Conservation (phyloP, 1,140 invertebrate genomes). For the Dreissena rostriformis region DNA sequence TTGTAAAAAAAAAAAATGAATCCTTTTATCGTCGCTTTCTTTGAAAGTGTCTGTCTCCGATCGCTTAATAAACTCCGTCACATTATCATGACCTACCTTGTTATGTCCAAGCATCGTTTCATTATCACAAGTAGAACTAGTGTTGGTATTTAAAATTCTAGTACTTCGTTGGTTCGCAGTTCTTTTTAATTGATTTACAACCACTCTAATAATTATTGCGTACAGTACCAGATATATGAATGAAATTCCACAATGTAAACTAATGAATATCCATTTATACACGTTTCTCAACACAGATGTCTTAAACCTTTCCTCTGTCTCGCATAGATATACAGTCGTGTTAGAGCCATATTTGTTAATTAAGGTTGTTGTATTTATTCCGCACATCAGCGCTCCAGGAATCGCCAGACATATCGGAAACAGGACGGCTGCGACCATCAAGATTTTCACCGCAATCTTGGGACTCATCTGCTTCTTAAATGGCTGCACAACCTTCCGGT, state of each 20-base stretch:
- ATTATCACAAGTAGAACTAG: too few species aligned
- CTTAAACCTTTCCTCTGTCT: constrained; percentile 29
- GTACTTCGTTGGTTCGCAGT: too few species aligned
- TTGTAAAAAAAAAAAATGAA: too few species aligned
- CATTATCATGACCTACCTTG: too few species aligned
- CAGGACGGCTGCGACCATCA: constrained; percentile 20
- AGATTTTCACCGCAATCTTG: constrained; percentile 17
- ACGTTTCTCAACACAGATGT: constrained; percentile 3
- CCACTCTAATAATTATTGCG: too few species aligned
- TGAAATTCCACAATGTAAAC: background rate
- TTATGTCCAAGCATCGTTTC: too few species aligned
- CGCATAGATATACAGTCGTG: constrained; percentile 32
- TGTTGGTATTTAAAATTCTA: too few species aligned
- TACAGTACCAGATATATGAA: too few species aligned
- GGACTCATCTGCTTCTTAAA: constrained; percentile 32
- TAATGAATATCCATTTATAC: constrained; percentile 22
- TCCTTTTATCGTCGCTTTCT: too few species aligned
- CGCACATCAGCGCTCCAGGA: constrained; percentile 43
- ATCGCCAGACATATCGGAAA: constrained; percentile 27
- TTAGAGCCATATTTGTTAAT: constrained; percentile 23
- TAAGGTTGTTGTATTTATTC: constrained; percentile 22
- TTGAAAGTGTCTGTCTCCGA: too few species aligned
- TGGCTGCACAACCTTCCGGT: constrained; percentile 40
- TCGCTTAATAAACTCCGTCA: too few species aligned
- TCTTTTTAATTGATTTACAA: too few species aligned